These are phyloP conservation scores for Drosophila conformis DNA, from an alignment of 2,888 invertebrate species.

Conservation along the genomic window DNA sequence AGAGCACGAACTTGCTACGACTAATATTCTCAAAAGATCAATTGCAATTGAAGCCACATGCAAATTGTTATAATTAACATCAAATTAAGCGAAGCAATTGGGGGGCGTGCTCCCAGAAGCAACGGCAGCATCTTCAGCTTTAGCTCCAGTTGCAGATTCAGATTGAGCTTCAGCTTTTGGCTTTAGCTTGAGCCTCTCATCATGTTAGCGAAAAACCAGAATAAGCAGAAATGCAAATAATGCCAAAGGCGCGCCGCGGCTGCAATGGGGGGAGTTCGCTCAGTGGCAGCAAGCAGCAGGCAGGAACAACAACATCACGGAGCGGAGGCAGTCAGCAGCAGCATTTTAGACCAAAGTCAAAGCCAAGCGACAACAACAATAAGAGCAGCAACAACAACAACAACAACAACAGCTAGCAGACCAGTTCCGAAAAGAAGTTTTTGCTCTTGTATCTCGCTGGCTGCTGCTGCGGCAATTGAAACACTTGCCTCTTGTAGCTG, in stretches of 20 bases:
- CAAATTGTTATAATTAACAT: conserved; percentile 75
- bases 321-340: conserved; percentile 30
- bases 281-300: conserved; percentile 38
- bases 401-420: conserved; percentile 54
- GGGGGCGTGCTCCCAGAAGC: conserved; percentile 41
- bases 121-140: conserved; percentile 13
- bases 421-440: conserved; percentile 78
- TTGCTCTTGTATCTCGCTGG: conserved; percentile 50
- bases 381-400: conserved; percentile 24
- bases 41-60: conserved; percentile 42
- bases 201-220: conserved; percentile 50
- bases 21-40: conserved; percentile 57
- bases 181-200: conserved; percentile 21
- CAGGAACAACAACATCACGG: conserved; percentile 4
- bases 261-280: conserved; percentile 38
- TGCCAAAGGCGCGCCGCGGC: conserved; percentile 54
- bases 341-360: conserved; percentile 79
- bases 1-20: conserved; percentile 55
- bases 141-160: conserved; percentile 4
- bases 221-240: conserved; percentile 77
- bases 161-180: conserved; percentile 10
- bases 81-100: conserved; percentile 52
- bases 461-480: conserved; percentile 67
- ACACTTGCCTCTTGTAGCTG: conserved; percentile 66
- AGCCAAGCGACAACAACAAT: conserved; percentile 45